Evolutionary conservation across 2,797 vertebrate species (phyloP), one percentile per base, ranked within the genome.

Genomic region (Pangasius sanitwongsei): DNA sequence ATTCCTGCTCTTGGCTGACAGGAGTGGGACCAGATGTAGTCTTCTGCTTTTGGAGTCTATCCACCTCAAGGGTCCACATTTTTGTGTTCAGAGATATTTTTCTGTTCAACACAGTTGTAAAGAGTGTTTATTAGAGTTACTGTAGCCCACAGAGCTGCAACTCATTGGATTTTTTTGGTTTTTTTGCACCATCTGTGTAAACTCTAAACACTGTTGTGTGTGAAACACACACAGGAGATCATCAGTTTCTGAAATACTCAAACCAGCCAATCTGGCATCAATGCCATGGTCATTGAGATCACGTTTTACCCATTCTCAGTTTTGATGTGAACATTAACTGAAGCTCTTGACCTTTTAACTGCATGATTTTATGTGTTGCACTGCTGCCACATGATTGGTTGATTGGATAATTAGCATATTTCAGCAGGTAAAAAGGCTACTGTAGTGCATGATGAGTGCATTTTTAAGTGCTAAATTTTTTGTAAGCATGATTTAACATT

Each of bases 171-270:
- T 16, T 6, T n/a, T 44, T 78, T 50, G 50, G 0, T 50, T 77
- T 53, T 75, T 25, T 75, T 28, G 72, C 72, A 75, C 41, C 41
- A 75, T 48, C 72, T 72, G 70, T 72, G 69, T 70, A 37, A 74
- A 78, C 50, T n/a, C 13, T 61, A 82, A 82, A 15, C 23, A 28
- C 55, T 82, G 23, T 59, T 82, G 3, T 83, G 5, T 28, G 57
- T 83, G 57, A 28, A 83, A 65, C 67, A 48, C 34, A 28, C 34
- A 28, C 80, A 41, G 20, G 57, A 83, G 57, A 41, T 82, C 18
- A 57, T 61, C 80, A 41, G 55, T 67, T 83, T 83, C 61, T 83
- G 41, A 83, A 67, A 67, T 83, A 67, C 80, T 83, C 20, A 15
- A 16, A 11, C 25, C 6, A 81, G 53, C 31, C 78, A 81, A 12